Evolutionary conservation across 1,140 invertebrate species (phyloP), one percentile per base, ranked within the genome.

Genomic region (Cydia amplana): DNA sequence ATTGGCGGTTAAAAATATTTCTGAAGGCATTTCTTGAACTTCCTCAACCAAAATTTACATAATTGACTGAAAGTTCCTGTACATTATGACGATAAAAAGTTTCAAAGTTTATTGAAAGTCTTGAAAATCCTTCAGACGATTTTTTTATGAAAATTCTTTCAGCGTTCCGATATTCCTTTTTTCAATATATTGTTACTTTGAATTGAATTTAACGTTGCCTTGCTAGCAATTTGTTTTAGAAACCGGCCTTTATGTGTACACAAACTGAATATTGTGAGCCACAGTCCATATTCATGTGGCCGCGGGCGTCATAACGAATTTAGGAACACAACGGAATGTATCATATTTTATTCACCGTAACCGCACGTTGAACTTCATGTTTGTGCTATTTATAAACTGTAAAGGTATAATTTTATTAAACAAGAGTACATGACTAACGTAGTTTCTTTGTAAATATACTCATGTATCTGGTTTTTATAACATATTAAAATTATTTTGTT

Each of bases 51-150:
- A 70, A 16, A 43, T 70, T 70, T 70, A 28, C 65, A 70, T 43
- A 70, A 70, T 70, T 70, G 36, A 43, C 36, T 70, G n/a, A 20
- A 70, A 70, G 16, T 70, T 70, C 65, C 65, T 70, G 18, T 40
- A 70, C 32, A 70, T 70, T 70, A 70, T 43, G 65, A 70, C n/a
- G n/a, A 43, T n/a, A 70, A 43, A 70, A 43, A 70, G 64, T 67
- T 70, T 36, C 65, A 70, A 70, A 70, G 36, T 70, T 70, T 70
- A 70, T 70, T 43, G 65, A 36, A 70, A 70, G 65, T 70, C 65
- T 70, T 23, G 36, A 28, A 70, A 70, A 70, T 70, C 43, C 65
- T 70, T 70, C 32, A 43, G 65, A 70, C 1, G 65, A 70, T 70
- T 70, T n/a, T 36, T 12, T 70, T 70, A 70, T 70, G 65, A 70